Base-by-base conservation (phyloP, 2,113 vertebrate species). In the Rhynchomys soricoides region DNA sequence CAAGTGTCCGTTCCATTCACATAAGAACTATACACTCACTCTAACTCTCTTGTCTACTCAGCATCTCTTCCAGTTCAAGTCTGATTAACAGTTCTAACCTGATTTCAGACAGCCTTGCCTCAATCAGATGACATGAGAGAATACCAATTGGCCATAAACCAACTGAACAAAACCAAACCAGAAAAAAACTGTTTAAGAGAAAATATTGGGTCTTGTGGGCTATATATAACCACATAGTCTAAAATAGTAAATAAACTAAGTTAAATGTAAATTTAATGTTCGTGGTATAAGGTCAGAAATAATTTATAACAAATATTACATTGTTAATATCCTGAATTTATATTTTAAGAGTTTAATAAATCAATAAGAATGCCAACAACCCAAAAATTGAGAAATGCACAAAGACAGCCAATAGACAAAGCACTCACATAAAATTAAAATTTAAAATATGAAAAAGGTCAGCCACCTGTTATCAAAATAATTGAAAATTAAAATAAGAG, bases 181-280 rank as follows among this genome's bases (percentile, higher is more conserved):
- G 73, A 66, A 89, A 82, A 95, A 22, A 73, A 86, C 19, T 62
- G n/a, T 43, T 22, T 62, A 66, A 81, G 59, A 66, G 37, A 81
- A 83, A 79, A 86, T 13, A 19, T 26, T 64, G 59, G 57, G 7
- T 4, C 40, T 21, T 8, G 26, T 45, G 16, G 37, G 15, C 40
- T 3, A 66, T 73, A 66, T 86, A 57, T 78, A 70, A 79, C 3
- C 9, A 66, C 34, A 70, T 9, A 71, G 79, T 77, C 55, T 62
- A 87, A 97, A 96, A 70, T 21, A 92, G 52, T 40, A 91, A 95
- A 93, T 75, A 83, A 83, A 90, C 4, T 13, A 85, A 95, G 83
- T 31, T 34, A 81, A 91, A 90, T 21, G 34, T 66, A 83, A 95
- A 91, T 74, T 86, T 94, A 86, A 81, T 94, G 93, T 66, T 79